Evolutionary conservation across 2,797 vertebrate genomes (phyloP).

Genomic region (Neoniphon sammara): DNA sequence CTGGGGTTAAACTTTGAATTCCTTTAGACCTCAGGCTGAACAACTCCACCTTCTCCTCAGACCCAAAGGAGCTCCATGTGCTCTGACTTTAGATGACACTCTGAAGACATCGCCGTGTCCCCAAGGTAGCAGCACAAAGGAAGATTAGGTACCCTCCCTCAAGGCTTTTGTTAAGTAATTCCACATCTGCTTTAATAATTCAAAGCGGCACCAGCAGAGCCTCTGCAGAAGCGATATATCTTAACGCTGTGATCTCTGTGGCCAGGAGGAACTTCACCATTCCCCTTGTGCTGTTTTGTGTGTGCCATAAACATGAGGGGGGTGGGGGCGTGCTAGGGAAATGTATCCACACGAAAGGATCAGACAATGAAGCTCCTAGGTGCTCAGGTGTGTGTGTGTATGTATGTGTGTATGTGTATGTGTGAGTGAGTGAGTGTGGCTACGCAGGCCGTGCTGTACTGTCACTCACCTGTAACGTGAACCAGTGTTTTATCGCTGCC

Average conservation of each 20-base stretch:
- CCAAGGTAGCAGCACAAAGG: conserved; percentile 73
- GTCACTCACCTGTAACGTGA: conserved; percentile 75
- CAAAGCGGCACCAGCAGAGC: conserved; percentile 61
- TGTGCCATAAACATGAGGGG: conserved; percentile 51
- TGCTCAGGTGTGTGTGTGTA: conserved; percentile 17
- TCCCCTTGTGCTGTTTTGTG: conserved; percentile 53
- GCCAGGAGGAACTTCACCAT: conserved; percentile 54
- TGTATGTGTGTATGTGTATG: conserved; percentile 26
- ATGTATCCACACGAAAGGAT: conserved; percentile 52
- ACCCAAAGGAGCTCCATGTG: conserved; percentile 55
- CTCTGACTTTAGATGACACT: conserved; percentile 58
- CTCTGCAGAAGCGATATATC: conserved; percentile 59
- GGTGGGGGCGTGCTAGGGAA: conserved; percentile 36
- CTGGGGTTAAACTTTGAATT: conserved; percentile 61
- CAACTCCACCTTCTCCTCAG: conserved; percentile 47
- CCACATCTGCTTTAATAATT: conserved; percentile 81
- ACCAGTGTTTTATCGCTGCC: conserved; percentile 65
- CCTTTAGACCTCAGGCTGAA: conserved; percentile 53
- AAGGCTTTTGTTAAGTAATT: conserved; percentile 79
- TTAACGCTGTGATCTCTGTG: conserved; percentile 61
- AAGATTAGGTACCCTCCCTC: conserved; percentile 76
- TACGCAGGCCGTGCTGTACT: conserved; percentile 44
- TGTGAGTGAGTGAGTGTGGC: conserved; percentile 24
- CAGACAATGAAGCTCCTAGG: conserved; percentile 32
- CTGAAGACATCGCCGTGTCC: conserved; percentile 68